Percentiles rank a stretch among this genome's conserved stretches.
These are phyloP conservation scores for Myotis lucifugus DNA, from an alignment of 2,113 vertebrate genomes.

Conservation along the genomic window DNA sequence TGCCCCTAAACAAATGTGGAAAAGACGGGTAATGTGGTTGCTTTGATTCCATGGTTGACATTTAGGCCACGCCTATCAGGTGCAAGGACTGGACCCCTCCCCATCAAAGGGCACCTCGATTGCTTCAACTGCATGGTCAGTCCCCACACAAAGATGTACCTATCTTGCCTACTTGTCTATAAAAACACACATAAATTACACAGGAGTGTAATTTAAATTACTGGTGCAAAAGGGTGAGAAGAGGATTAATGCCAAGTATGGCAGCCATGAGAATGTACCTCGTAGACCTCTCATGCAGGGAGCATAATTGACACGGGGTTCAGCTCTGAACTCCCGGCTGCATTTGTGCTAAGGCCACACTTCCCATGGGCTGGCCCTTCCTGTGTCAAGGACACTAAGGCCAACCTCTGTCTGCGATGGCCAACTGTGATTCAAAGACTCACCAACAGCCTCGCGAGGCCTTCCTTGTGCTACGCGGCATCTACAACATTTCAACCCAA, in stretches of 20 bases:
- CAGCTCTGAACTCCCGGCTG: neutral
- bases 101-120: neutral
- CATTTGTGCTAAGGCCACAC: neutral
- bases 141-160: neutral
- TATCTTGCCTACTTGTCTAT: neutral
- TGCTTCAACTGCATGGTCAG: neutral
- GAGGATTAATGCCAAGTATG: too few relatives aligned
- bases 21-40: conserved; percentile 48
- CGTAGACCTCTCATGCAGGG: neutral
- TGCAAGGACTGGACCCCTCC: neutral
- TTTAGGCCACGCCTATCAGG: neutral
- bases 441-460: too few relatives aligned
- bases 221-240: neutral
- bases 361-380: neutral
- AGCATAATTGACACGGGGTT: neutral
- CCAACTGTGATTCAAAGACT: neutral
- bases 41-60: neutral
- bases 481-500: accelerated
- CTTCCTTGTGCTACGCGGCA: neutral
- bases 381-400: too few relatives aligned
- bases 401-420: neutral
- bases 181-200: neutral
- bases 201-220: neutral
- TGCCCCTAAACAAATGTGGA: conserved; percentile 42
- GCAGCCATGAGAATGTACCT: too few relatives aligned